phyloP scores from a whole-genome alignment of 1,140 invertebrate genomes.

The Drosophila nikananu region DNA sequence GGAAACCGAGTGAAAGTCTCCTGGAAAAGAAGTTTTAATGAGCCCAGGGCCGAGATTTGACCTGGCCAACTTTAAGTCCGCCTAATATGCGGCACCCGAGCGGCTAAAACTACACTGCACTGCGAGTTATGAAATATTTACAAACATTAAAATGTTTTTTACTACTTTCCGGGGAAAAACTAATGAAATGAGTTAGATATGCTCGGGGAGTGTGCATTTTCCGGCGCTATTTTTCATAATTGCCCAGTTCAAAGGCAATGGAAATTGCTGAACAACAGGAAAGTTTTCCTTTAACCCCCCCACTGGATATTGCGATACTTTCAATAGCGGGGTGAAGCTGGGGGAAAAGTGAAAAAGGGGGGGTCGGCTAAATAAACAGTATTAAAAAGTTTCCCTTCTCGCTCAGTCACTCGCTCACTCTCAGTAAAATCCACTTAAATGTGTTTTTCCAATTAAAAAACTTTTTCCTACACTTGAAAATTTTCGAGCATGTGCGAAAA shows the following conservation, averaged over 20 bases:
- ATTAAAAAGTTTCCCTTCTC: constrained; percentile 72
- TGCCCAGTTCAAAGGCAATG: constrained; percentile 64
- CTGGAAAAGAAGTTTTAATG: constrained; percentile 68
- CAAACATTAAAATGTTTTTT: constrained; percentile 77
- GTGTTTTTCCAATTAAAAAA: constrained; percentile 84
- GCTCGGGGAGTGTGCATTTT: constrained; percentile 62
- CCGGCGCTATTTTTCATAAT: constrained; percentile 49
- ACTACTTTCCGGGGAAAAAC: constrained; percentile 54
- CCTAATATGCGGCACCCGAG: constrained; percentile 50
- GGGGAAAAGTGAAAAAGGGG: background rate
- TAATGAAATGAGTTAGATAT: constrained; percentile 83
- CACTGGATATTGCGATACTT: constrained; percentile 61
- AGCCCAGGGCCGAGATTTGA: constrained; percentile 51
- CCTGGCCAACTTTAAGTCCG: constrained; percentile 49
- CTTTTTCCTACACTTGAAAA: constrained; percentile 79
- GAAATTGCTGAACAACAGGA: constrained; percentile 40
- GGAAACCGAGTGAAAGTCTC: constrained; percentile 46
- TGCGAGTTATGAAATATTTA: constrained; percentile 65
- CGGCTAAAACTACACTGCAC: constrained; percentile 5
- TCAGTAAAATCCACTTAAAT: constrained; percentile 79
- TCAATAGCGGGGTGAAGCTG: background rate
- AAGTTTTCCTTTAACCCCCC: constrained; percentile 57
- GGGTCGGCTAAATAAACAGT: constrained; percentile 65
- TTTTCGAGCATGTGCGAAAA: constrained; percentile 81
- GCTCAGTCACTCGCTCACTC: constrained; percentile 43